These are phyloP conservation scores for Nemapogon koenigi DNA, from an alignment of 2,888 invertebrate species.

Conservation along the genomic window DNA sequence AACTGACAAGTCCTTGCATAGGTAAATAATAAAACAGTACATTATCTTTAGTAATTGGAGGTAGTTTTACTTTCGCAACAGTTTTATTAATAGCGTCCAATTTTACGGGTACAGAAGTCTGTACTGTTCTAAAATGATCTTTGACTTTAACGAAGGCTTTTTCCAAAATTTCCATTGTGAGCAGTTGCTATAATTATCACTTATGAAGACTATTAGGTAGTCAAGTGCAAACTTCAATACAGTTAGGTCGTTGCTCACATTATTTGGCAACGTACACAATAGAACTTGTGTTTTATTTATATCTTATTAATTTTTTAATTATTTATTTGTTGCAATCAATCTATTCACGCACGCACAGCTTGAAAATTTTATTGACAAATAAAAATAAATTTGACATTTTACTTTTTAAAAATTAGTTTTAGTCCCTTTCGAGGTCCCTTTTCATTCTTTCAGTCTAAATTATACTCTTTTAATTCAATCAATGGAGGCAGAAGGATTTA, in stretches of 20 bases:
- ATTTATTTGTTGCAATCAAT: too few species aligned
- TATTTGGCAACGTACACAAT: constrained; percentile 49
- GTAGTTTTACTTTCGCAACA: constrained; percentile 50
- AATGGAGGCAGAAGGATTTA: too few species aligned
- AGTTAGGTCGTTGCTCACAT: constrained; percentile 46
- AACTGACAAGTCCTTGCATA: constrained; percentile 75
- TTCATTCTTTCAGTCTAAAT: too few species aligned
- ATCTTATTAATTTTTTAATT: background rate
- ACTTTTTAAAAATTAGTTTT: too few species aligned
- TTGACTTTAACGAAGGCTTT: constrained; percentile 38
- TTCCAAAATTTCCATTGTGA: constrained; percentile 46
- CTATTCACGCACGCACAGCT: too few species aligned
- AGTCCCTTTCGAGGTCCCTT: too few species aligned
- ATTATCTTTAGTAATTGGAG: constrained; percentile 75
- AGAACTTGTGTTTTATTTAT: too few species aligned
- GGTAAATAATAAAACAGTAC: constrained; percentile 79
- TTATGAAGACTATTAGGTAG: constrained; percentile 28
- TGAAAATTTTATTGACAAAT: too few species aligned
- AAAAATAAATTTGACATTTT: too few species aligned
- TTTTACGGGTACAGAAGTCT: constrained; percentile 36
- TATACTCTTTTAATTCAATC: too few species aligned
- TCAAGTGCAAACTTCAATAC: constrained; percentile 24
- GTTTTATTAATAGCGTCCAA: constrained; percentile 45
- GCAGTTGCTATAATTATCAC: constrained; percentile 2
- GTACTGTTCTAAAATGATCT: constrained; percentile 32